phyloP scores from a whole-genome alignment of 2,888 invertebrate genomes.

The Anaspis maculata region DNA sequence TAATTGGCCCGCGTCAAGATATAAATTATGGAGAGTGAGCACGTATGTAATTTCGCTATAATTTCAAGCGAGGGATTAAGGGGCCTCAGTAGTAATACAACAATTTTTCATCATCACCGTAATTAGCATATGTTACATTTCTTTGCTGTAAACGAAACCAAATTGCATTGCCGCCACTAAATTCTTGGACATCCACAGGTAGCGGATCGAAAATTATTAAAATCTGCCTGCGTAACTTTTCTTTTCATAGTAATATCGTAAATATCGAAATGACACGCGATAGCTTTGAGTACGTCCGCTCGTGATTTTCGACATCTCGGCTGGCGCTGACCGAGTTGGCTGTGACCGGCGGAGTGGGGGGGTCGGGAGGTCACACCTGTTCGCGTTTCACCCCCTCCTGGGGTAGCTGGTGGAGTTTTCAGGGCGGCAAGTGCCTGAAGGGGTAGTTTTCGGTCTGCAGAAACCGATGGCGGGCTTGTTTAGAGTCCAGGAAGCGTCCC shows the following conservation, averaged over 20 bases:
- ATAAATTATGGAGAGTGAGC: slow-evolving; percentile 10
- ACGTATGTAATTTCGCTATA: slow-evolving; percentile 18
- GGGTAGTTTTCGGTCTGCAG: slow-evolving; percentile 17
- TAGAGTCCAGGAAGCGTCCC: slow-evolving; percentile 38
- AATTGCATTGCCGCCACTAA: too few relatives aligned
- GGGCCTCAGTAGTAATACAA: too few relatives aligned
- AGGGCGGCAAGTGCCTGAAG: slow-evolving; percentile 11
- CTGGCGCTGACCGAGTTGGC: slow-evolving; percentile 29
- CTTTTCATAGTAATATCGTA: too few relatives aligned
- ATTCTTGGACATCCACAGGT: too few relatives aligned
- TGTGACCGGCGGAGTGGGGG: slow-evolving; percentile 24
- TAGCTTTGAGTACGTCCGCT: slow-evolving; percentile 33
- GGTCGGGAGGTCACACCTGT: slow-evolving; percentile 36
- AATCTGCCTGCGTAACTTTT: too few relatives aligned
- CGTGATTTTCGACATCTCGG: slow-evolving; percentile 37
- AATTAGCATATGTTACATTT: too few relatives aligned
- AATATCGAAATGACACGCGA: slow-evolving; percentile 33
- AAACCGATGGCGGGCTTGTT: slow-evolving; percentile 13
- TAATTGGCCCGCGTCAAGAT: slow-evolving; percentile 10
- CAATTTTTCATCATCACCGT: too few relatives aligned
- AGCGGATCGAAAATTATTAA: too few relatives aligned
- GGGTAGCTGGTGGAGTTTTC: slow-evolving; percentile 18
- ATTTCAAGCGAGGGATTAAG: too few relatives aligned
- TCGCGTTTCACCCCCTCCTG: slow-evolving; percentile 33
- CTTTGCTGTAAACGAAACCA: too few relatives aligned